Evolutionary conservation across 2,113 vertebrate species (phyloP), one percentile per base, ranked within the genome.

Genomic region (Forbesichthys papilliferus): DNA sequence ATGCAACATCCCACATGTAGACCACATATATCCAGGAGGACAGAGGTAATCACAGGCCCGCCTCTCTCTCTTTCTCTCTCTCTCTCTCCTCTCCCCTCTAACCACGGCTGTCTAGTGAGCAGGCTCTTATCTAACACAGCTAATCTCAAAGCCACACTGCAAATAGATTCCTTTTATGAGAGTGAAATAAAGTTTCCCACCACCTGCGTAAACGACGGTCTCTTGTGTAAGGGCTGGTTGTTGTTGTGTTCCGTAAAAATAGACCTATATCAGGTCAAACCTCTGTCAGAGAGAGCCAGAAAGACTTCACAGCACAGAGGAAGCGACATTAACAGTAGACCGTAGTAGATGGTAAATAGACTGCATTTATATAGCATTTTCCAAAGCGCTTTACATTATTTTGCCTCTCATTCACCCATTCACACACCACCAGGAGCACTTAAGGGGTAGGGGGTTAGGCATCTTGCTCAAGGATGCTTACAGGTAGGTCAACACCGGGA

Each of bases 121-220:
- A 55, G 61, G 33, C 55, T 70, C 36, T 83, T 77, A 77, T 79
- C 72, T 87, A 62, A 81, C 66, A 9, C 69, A 57, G 77, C 63
- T 73, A 69, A 71, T 74, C 73, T 87, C 64, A 57, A 69, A 70
- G 67, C 54, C 71, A 58, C 64, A 42, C 69, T 49, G 56, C 58
- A 68, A 42, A 74, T 61, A 62, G 66, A 73, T 56, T 54, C 36
- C 34, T 8, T 66, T 72, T 27, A 27, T 27, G 27, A 27, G 27
- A 66, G 62, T 69, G 64, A 47, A 57, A 61, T 42, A 61, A 52
- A 51, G 51, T 46, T 18, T 65, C 0, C 69, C 69, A 71, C 66
- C 68, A 73, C 72, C 67, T 66, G 14, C n/a, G 1, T 8, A 55
- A 18, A 36, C 3, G 64, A 27, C 16, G n/a, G 51, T 54, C 7